Percentiles rank a stretch among this genome's conserved stretches.
Conservation (phyloP, 2,113 vertebrate species). For the Morone saxatilis region DNA sequence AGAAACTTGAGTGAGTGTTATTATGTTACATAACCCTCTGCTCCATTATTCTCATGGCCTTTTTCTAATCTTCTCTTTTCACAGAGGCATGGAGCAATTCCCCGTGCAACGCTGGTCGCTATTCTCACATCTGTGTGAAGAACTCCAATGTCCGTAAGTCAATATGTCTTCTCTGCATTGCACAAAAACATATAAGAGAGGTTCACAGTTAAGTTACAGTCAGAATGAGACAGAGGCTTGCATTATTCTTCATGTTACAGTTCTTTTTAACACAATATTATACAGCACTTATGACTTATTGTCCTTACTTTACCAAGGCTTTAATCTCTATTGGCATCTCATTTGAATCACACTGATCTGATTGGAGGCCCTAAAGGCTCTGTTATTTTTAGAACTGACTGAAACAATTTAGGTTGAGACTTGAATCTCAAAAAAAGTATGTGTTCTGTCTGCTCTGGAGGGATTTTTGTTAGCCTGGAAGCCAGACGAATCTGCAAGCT, state of each 20-base stretch:
- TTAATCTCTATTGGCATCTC: neutral
- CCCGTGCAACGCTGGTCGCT: neutral
- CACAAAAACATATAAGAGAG: neutral
- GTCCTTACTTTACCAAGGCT: neutral
- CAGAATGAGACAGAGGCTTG: neutral
- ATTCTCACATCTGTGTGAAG: constrained; percentile 34
- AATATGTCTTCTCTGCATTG: neutral
- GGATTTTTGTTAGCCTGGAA: neutral
- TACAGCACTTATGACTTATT: too few species aligned
- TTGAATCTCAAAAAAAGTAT: neutral
- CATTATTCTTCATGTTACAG: neutral
- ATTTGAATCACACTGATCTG: neutral
- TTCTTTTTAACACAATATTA: neutral
- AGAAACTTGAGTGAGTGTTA: constrained; percentile 2
- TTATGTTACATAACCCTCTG: constrained; percentile 12
- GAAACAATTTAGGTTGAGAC: neutral
- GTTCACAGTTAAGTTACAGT: neutral
- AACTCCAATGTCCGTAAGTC: constrained; percentile 9
- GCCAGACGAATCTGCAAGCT: too few species aligned
- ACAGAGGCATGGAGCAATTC: constrained; percentile 23
- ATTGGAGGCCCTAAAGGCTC: neutral
- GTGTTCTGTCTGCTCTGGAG: neutral
- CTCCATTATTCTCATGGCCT: constrained; percentile 2
- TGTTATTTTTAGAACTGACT: neutral
- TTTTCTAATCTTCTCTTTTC: constrained; percentile 5